Evolutionary conservation across 2,888 invertebrate species (phyloP), one percentile per base, ranked within the genome.

Genomic region (Crepidodera aurea): DNA sequence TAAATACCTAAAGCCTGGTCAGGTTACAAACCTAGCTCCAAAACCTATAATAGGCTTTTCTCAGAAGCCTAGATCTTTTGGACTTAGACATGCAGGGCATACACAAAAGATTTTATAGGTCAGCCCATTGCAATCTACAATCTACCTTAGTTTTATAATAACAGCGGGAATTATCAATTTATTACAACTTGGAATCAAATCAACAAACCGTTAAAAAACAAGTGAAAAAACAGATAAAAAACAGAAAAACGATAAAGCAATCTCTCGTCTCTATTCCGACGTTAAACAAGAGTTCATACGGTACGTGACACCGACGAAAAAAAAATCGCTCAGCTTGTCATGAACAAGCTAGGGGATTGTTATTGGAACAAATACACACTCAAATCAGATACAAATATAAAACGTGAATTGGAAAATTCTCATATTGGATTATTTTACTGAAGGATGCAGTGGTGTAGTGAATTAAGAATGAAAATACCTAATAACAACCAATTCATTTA

Each of bases 311-410:
- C 64, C 62, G 63, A 69, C 69, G 68, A 66, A 71, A 74, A 67
- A 72, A 73, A 74, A 74, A 74, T 73, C 72, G 69, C 73, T 72
- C 71, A 67, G 67, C 66, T 71, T 74, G 75, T 75, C 76, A 75
- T 73, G 71, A 70, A 73, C 74, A 74, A 74, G 69, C 74, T 71
- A 65, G 68, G 70, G 72, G 73, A 75, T 73, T 75, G 75, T 75
- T 73, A 72, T 74, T 71, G 65, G 69, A 70, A 69, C 70, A 72
- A 70, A 71, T 69, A 71, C 63, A 63, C 64, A 67, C 63, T 67
- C 69, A 61, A 66, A 67, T 66, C 67, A 62, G 66, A 67, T 67
- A 60, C 66, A 62, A 59, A 66, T 62, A 54, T 46, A 57, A 59
- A 58, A 62, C 53, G 64, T 59, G 69, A 64, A 68, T 65, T 65